Base-by-base conservation (phyloP, 2,797 vertebrate species). In the Cossypha polioptera region DNA sequence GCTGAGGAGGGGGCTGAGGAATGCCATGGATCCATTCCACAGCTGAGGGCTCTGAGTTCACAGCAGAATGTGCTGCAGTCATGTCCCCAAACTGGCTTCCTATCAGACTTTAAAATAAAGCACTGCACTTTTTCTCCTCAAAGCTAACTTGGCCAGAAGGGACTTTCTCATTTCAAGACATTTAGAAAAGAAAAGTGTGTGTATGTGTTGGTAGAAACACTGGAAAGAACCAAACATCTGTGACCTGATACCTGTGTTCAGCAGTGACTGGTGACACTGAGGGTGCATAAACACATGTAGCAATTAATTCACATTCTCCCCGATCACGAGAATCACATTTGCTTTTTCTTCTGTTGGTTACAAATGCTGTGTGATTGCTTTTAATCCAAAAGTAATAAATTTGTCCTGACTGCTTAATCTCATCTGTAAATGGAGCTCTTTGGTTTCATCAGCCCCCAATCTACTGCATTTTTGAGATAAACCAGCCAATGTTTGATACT, bases 301-400 rank as follows among this genome's bases (percentile, higher is more conserved):
- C 40, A 85, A 88, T 75, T 77, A 91, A 76, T 79, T 92, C 65
- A 58, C 31, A 38, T 83, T 38, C 58, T 90, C 89, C 24, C 58
- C 54, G 29, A 21, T 45, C 83, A 76, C 14, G 13, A 81, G n/a
- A 77, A 76, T 65, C 29, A 53, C 38, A 48, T 85, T 86, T 86
- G 43, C 20, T 76, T 85, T 76, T 62, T 82, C 24, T 68, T 66
- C 55, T 82, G 29, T 73, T 88, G 92, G 71, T 88, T 91, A 45
- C 45, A 89, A 82, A 63, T 47, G 63, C 83, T 76, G 72, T 1
- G 1, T 92, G 86, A 91, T 91, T 78, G 58, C 48, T 88, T 95
- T 92, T 80, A 93, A 89, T 92, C 67, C 80, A 95, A 91, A 92
- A 88, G 72, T 48, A 92, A 92, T 94, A 94, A 71, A 93, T 94